These are phyloP conservation scores for Hesperia comma DNA, from an alignment of 2,888 invertebrate genomes.

Conservation along the genomic window DNA sequence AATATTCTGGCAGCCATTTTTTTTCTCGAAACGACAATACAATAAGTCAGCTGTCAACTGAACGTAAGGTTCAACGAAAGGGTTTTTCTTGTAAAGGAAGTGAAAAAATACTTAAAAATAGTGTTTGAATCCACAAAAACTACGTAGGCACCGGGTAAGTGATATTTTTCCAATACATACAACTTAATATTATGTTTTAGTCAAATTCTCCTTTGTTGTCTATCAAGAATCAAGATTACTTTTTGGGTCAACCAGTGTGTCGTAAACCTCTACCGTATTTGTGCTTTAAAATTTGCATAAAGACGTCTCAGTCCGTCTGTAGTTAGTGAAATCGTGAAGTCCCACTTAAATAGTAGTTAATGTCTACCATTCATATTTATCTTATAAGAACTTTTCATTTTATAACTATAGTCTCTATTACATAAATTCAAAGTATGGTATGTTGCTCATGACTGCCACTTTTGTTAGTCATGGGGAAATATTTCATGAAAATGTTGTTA, in stretches of 20 bases:
- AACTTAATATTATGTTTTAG: not conserved
- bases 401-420: too few relatives aligned
- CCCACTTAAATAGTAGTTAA: too few relatives aligned
- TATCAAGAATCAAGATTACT: conserved; percentile 45
- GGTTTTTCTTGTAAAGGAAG: conserved; percentile 59
- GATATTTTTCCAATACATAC: conserved; percentile 44
- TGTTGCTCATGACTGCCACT: too few relatives aligned
- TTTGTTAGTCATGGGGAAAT: too few relatives aligned
- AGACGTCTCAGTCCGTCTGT: conserved; percentile 32
- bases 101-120: conserved; percentile 64
- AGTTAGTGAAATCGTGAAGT: conserved; percentile 22
- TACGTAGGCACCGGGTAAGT: conserved; percentile 82
- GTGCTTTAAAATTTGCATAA: conserved; percentile 59
- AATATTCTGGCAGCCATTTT: conserved; percentile 64
- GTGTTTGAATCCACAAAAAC: conserved; percentile 61
- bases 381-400: too few relatives aligned
- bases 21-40: conserved; percentile 53
- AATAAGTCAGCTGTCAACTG: conserved; percentile 72
- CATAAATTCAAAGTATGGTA: too few relatives aligned
- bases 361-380: too few relatives aligned
- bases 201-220: conserved; percentile 36
- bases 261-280: conserved; percentile 59
- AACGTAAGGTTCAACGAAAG: conserved; percentile 49
- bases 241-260: conserved; percentile 78
- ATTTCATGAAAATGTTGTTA: too few relatives aligned